Evolutionary conservation across 1,140 invertebrate species (phyloP).

Genomic region (Himalopsyche phryganea): DNA sequence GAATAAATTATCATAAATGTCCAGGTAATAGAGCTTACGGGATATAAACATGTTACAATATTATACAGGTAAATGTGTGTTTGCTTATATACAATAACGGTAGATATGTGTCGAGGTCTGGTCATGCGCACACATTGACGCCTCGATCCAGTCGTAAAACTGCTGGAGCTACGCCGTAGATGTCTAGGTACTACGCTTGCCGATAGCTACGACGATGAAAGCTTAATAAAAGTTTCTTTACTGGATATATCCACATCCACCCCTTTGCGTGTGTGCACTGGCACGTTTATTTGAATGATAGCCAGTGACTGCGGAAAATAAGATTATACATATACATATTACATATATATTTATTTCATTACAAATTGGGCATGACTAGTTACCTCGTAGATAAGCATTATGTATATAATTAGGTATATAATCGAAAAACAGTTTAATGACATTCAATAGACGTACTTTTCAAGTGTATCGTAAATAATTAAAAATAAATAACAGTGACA

Average conservation of each 20-base stretch:
- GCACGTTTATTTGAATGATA: constrained; percentile 20
- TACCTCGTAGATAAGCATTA: no score
- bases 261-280: constrained; percentile 9
- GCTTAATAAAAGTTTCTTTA: constrained; percentile 33
- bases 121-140: constrained; percentile 7
- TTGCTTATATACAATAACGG: background rate
- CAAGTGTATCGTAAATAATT: no score
- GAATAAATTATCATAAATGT: constrained; percentile 3
- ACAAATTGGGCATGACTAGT: no score
- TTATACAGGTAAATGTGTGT: no score
- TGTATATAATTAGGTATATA: no score
- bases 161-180: constrained; percentile 22
- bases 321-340: no score
- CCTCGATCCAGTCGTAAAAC: constrained; percentile 24
- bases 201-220: constrained; percentile 32
- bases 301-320: constrained; percentile 16
- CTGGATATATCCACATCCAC: constrained; percentile 6
- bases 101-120: constrained; percentile 1
- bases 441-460: no score
- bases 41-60: no score
- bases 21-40: constrained; percentile 1
- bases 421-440: no score
- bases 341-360: no score
- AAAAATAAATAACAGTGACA: no score
- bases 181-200: constrained; percentile 22